Evolutionary conservation across 1,140 invertebrate species (phyloP).

Genomic region (Globodera rostochiensis): DNA sequence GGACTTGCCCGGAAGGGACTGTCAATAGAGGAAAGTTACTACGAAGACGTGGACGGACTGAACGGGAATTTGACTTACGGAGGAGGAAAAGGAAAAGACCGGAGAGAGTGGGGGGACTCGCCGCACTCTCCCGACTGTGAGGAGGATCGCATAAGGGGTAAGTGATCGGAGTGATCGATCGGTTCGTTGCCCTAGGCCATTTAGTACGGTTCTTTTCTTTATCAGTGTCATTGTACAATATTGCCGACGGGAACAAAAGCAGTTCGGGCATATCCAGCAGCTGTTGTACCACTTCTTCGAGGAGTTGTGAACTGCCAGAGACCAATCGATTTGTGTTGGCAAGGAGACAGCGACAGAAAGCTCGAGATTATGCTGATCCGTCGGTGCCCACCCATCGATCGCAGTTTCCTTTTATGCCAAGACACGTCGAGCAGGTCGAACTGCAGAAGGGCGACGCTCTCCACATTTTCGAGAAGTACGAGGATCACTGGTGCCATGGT

Average conservation of each 20-base stretch:
- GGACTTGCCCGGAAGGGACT: constrained; percentile 32
- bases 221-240: constrained; percentile 28
- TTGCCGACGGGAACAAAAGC: constrained; percentile 27
- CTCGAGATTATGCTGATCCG: constrained; percentile 71
- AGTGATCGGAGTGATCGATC: not conserved
- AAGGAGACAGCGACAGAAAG: not conserved
- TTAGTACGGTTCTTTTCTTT: not conserved
- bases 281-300: constrained; percentile 51
- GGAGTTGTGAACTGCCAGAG: constrained; percentile 9
- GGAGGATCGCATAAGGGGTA: not conserved
- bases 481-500: constrained; percentile 94
- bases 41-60: constrained; percentile 53
- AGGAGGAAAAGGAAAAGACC: not conserved
- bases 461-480: constrained; percentile 91
- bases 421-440: constrained; percentile 91
- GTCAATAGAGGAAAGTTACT: constrained; percentile 60
- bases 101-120: not conserved
- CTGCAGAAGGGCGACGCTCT: constrained; percentile 95
- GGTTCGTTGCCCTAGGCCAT: not conserved
- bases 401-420: constrained; percentile 88
- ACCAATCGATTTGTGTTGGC: not conserved
- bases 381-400: constrained; percentile 91
- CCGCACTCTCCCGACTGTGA: constrained; percentile 7
- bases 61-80: constrained; percentile 8
- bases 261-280: constrained; percentile 54